These are phyloP conservation scores for Ophion costatus DNA, from an alignment of 2,888 invertebrate genomes.

Conservation along the genomic window DNA sequence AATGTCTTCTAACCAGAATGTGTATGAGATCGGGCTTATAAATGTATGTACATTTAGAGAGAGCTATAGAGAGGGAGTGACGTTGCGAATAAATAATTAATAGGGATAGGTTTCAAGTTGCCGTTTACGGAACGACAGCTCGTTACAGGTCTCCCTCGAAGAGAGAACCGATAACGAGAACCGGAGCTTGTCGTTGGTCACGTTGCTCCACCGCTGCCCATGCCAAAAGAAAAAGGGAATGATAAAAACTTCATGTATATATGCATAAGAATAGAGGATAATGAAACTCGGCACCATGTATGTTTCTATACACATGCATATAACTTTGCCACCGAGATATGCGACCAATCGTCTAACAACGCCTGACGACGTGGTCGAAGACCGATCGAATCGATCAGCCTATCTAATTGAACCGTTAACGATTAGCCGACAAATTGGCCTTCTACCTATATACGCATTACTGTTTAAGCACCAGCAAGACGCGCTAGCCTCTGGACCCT, in stretches of 20 bases:
- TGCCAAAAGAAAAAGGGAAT: conserved; percentile 5
- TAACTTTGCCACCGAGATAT: conserved; percentile 42
- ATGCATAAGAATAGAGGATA: not conserved
- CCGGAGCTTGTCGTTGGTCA: conserved; percentile 27
- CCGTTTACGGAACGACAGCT: conserved; percentile 47
- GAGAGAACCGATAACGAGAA: conserved; percentile 53
- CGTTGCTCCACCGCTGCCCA: conserved; percentile 10
- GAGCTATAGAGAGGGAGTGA: conserved; percentile 4
- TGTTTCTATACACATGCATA: not conserved
- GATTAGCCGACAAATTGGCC: conserved; percentile 64
- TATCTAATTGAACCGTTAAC: conserved; percentile 68
- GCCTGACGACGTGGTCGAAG: conserved; percentile 45
- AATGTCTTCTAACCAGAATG: too few species aligned
- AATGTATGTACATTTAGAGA: not conserved
- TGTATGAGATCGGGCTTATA: not conserved
- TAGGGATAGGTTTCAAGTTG: conserved; percentile 50
- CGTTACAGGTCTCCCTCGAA: conserved; percentile 40
- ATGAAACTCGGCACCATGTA: conserved; percentile 1
- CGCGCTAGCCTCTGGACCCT: conserved; percentile 20
- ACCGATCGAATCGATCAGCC: conserved; percentile 62
- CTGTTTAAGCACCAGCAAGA: conserved; percentile 26
- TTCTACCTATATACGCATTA: conserved; percentile 2
- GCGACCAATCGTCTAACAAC: conserved; percentile 31
- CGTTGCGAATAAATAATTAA: conserved; percentile 58
- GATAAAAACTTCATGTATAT: conserved; percentile 17